Evolutionary conservation across 1,140 invertebrate genomes (phyloP), one percentile per base, ranked within the genome.

Genomic region (Conus betulinus): DNA sequence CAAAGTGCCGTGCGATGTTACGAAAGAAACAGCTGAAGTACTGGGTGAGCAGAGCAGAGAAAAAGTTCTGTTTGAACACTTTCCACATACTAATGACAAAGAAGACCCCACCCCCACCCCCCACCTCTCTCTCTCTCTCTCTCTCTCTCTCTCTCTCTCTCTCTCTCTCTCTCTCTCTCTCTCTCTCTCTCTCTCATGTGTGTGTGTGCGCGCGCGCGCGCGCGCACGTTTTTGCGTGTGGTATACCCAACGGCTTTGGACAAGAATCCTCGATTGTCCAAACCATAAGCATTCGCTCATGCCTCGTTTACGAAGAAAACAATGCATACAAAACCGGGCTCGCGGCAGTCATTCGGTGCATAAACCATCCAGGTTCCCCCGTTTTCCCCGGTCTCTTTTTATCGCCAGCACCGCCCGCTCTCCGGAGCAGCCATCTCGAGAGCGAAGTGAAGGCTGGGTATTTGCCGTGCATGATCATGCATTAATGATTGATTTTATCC

Each of bases 401-500:
- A 23, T 53, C 39, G 17, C 51, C 27, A 53, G 51, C 79, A 81
- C 51, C 79, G 79, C 15, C 39, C 39, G 23, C 67, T 20, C 11
- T 20, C 67, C 23, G 13, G 17, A 71, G 67, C 13, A 71, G 67
- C 60, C 67, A 51, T 53, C 39, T 51, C 39, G 55, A 67, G 82
- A 84, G 55, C 23, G 82, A 63, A 84, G 53, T n/a, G 53, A 63
- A 63, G 82, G 82, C 82, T 60, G 85, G 71, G 88, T 89, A 89
- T 89, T 89, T 89, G 84, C 74, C 76, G 84, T 89, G 88, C 88
- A 89, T 89, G 88, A 89, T 85, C 88, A 89, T 89, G 88, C 88
- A 89, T 89, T 89, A 89, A 89, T 89, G 88, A 89, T 89, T 89
- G 88, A 89, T 89, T 89, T 89, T 89, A 89, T 86, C 88, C 84